These are phyloP conservation scores for Taenaris catops DNA, from an alignment of 2,888 invertebrate species.

Conservation along the genomic window DNA sequence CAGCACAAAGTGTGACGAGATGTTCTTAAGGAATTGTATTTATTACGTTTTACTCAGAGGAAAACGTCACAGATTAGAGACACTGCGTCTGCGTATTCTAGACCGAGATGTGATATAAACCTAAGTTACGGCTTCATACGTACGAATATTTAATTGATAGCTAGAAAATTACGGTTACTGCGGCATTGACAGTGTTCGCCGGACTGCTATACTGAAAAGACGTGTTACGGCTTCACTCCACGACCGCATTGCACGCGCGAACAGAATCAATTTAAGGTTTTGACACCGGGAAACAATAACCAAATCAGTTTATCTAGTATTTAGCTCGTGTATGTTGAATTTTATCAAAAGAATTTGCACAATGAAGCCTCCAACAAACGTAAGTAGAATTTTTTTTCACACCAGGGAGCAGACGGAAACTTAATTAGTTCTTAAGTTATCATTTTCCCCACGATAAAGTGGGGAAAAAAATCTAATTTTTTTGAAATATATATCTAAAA, in stretches of 20 bases:
- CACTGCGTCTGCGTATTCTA: conserved; percentile 10
- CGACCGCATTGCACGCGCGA: conserved; percentile 31
- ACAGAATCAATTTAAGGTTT: conserved; percentile 1
- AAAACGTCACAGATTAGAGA: conserved; percentile 10
- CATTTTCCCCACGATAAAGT: neutral
- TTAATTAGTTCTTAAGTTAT: neutral
- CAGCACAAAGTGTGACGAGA: too few relatives aligned
- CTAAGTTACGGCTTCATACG: conserved; percentile 9
- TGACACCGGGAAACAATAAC: conserved; percentile 11
- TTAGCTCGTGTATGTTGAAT: conserved; percentile 46
- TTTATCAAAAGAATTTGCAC: conserved; percentile 51
- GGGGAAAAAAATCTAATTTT: neutral
- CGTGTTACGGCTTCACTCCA: conserved; percentile 51
- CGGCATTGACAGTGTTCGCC: conserved; percentile 52
- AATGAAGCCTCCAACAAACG: conserved; percentile 72
- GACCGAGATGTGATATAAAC: neutral
- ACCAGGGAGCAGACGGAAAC: conserved; percentile 1
- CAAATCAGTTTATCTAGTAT: conserved; percentile 4
- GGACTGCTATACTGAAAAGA: conserved; percentile 39
- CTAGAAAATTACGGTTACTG: conserved; percentile 26
- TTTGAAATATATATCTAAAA: too few relatives aligned
- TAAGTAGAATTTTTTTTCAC: conserved; percentile 40
- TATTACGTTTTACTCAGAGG: too few relatives aligned
- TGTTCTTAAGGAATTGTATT: too few relatives aligned
- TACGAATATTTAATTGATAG: conserved; percentile 4